phyloP scores from a whole-genome alignment of 2,888 invertebrate species.

The Sclerodermus sp. region DNA sequence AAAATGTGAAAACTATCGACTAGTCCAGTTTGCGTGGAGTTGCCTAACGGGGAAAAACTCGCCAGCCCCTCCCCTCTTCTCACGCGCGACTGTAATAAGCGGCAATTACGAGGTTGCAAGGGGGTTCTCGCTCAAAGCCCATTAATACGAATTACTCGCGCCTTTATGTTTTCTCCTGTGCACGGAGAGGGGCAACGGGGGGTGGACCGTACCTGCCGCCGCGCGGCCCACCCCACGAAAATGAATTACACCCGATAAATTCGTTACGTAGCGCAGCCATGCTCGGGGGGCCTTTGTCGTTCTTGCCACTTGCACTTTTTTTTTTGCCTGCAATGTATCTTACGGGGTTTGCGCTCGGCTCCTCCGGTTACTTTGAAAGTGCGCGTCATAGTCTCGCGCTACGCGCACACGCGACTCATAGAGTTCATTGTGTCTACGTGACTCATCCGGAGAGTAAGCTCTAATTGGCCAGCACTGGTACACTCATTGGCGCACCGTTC shows the following conservation, averaged over 20 bases:
- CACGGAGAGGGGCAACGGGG: slow-evolving; percentile 1
- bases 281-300: neutral
- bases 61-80: neutral
- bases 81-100: slow-evolving; percentile 19
- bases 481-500: slow-evolving; percentile 1
- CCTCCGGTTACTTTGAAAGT: slow-evolving; percentile 12
- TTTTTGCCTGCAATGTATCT: too few species aligned
- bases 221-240: neutral
- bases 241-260: neutral
- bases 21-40: too few species aligned
- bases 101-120: slow-evolving; percentile 28
- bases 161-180: slow-evolving; percentile 8
- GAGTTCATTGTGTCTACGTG: slow-evolving; percentile 7
- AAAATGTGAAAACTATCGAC: too few species aligned
- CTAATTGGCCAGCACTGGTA: neutral
- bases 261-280: neutral
- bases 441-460: neutral
- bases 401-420: slow-evolving; percentile 19
- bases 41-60: too few species aligned
- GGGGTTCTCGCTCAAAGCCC: slow-evolving; percentile 18
- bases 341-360: too few species aligned
- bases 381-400: slow-evolving; percentile 22
- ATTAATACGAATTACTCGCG: slow-evolving; percentile 34
- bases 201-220: slow-evolving; percentile 8
- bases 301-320: neutral